Percentiles rank a stretch among this genome's conserved stretches.
Evolutionary conservation across 2,797 vertebrate genomes (phyloP).

Genomic region (Lepus townsendii): DNA sequence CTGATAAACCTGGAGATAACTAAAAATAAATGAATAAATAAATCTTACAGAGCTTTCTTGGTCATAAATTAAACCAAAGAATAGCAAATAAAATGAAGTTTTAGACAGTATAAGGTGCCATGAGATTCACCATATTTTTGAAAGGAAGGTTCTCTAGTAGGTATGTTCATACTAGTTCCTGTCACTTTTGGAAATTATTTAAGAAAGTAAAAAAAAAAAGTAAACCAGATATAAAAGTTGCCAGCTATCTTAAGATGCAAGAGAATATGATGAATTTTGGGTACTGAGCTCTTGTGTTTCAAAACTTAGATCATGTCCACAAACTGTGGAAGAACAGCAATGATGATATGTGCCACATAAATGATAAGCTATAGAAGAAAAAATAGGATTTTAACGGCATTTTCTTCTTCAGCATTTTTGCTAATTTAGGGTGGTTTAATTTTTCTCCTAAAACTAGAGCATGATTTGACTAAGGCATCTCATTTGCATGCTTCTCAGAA

Average conservation of each 20-base stretch:
- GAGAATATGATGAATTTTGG: background rate
- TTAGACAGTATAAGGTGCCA: background rate
- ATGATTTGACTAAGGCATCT: constrained; percentile 55
- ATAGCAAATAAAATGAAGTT: background rate
- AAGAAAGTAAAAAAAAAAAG: constrained; percentile 26
- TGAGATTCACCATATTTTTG: background rate
- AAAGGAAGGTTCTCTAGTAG: constrained; percentile 29
- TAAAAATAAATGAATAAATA: background rate
- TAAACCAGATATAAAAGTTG: background rate
- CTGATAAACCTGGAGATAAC: background rate
- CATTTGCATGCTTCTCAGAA: background rate
- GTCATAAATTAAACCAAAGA: constrained; percentile 55
- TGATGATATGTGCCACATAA: background rate
- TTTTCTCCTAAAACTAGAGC: constrained; percentile 22
- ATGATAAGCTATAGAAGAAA: background rate
- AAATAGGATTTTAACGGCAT: background rate
- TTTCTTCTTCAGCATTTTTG: constrained; percentile 41
- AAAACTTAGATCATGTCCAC: background rate
- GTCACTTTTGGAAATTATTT: constrained; percentile 2
- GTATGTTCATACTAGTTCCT: background rate
- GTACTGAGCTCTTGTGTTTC: background rate
- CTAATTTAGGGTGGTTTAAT: background rate
- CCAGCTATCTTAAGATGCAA: background rate
- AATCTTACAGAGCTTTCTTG: background rate
- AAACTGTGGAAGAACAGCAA: background rate